phyloP scores from a whole-genome alignment of 1,140 invertebrate genomes.

The Campoletis sonorensis region DNA sequence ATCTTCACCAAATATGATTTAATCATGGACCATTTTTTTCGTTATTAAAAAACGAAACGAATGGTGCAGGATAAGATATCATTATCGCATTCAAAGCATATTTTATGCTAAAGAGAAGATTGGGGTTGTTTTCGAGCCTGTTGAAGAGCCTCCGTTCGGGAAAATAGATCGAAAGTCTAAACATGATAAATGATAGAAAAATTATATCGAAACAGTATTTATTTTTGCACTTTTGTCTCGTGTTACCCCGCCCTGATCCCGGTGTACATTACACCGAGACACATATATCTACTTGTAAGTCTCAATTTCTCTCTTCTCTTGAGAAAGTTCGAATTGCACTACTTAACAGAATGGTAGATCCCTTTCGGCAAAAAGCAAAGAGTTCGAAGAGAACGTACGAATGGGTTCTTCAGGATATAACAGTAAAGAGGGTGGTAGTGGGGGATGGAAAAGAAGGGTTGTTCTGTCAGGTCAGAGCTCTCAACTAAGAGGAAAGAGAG shows the following conservation, averaged over 20 bases:
- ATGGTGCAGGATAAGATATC: too few relatives aligned
- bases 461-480: background rate
- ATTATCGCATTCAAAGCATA: too few relatives aligned
- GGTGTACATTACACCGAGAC: background rate
- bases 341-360: background rate
- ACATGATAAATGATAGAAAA: too few relatives aligned
- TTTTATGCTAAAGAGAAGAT: too few relatives aligned
- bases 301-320: background rate
- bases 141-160: too few relatives aligned
- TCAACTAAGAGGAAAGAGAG: background rate
- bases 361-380: conserved; percentile 3
- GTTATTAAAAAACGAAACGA: too few relatives aligned
- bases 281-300: background rate
- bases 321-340: background rate
- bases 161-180: too few relatives aligned
- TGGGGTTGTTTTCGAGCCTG: too few relatives aligned
- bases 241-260: background rate
- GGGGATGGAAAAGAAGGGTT: background rate
- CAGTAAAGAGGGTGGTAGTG: background rate
- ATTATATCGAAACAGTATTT: too few relatives aligned
- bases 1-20: too few relatives aligned
- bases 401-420: background rate
- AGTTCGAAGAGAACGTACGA: background rate
- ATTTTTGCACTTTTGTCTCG: too few relatives aligned
- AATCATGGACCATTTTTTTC: too few relatives aligned